Evolutionary conservation across 2,888 invertebrate species (phyloP), one percentile per base, ranked within the genome.

Genomic region (Shargacucullia verbasci): DNA sequence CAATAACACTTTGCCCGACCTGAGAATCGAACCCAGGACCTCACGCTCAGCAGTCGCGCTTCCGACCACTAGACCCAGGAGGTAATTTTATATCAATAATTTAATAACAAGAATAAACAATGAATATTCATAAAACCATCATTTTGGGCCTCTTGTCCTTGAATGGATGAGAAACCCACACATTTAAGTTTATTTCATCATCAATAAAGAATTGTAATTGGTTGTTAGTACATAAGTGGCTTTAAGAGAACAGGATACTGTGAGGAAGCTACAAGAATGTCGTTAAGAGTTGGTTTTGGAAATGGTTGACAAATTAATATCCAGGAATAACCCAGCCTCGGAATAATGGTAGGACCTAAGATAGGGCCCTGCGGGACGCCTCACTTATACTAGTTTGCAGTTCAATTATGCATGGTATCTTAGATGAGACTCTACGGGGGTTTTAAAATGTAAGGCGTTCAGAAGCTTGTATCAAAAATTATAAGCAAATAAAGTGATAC

Each of bases 91-190:
- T 39, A 38, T 34, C 33, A 33, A 33, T 15, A 27, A 7, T 44
- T 54, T 57, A 12, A 20, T 39, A 40, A n/a, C 13, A 40, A n/a
- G 12, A 39, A 44, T 15, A 10, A 44, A 44, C n/a, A 25, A 44
- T 44, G 12, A 39, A 49, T 55, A 49, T 55, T 41, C 6, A 31
- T 55, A n/a, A 7, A 13, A 29, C 35, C n/a, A 33, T 6, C 14
- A 31, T 14, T 43, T 50, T 20, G 10, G 9, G 0, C 25, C 5
- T 46, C 4, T 9, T 13, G 37, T 25, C 43, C 52, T 43, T 56
- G 43, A 11, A 35, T 39, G 10, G n/a, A 29, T 1, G 12, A 35
- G 34, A 35, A 27, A 12, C 40, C 25, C 40, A 40, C 40, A 12
- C 27, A 8, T 38, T 15, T 38, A 6, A 33, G n/a, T 7, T 7